Conservation (phyloP, 2,113 vertebrate species). For the Xenopus borealis region DNA sequence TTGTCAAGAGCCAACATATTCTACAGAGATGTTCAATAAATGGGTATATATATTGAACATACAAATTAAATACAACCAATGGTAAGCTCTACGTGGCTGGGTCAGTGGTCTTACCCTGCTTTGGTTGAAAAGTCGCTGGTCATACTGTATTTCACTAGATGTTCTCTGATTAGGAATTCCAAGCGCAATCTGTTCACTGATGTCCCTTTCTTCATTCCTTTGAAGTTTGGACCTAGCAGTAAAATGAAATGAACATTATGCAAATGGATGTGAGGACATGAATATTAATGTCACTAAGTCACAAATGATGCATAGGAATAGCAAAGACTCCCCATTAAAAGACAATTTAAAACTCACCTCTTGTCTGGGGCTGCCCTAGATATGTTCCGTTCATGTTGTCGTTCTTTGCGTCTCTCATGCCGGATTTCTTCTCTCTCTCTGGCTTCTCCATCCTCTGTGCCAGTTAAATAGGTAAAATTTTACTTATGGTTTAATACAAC, state of each 20-base stretch:
- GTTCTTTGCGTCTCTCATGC: slow-evolving; percentile 87
- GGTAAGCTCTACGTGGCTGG: too few species aligned
- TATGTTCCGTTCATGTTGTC: slow-evolving; percentile 92
- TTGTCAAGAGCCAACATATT: too few species aligned
- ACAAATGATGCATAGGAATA: too few species aligned
- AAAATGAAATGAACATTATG: not conserved
- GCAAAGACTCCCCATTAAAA: too few species aligned
- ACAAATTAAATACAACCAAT: too few species aligned
- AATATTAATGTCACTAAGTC: too few species aligned
- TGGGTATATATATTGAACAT: too few species aligned
- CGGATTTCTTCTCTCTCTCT: slow-evolving; percentile 93
- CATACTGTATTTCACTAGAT: slow-evolving; percentile 86
- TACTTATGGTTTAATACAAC: too few species aligned
- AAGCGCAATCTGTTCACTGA: slow-evolving; percentile 93
- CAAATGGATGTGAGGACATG: not conserved
- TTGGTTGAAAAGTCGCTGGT: slow-evolving; percentile 95
- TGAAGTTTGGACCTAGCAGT: slow-evolving; percentile 86
- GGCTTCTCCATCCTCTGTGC: slow-evolving; percentile 82
- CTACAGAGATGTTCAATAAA: too few species aligned
- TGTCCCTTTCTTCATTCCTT: slow-evolving; percentile 93
- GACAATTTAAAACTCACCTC: slow-evolving; percentile 64
- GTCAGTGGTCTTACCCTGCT: slow-evolving; percentile 74
- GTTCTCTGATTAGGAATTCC: slow-evolving; percentile 86
- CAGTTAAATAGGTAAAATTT: not conserved
- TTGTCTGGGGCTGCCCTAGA: slow-evolving; percentile 93